Evolutionary conservation across 2,113 vertebrate species (phyloP), one percentile per base, ranked within the genome.

Genomic region (Hyperopisus bebe): DNA sequence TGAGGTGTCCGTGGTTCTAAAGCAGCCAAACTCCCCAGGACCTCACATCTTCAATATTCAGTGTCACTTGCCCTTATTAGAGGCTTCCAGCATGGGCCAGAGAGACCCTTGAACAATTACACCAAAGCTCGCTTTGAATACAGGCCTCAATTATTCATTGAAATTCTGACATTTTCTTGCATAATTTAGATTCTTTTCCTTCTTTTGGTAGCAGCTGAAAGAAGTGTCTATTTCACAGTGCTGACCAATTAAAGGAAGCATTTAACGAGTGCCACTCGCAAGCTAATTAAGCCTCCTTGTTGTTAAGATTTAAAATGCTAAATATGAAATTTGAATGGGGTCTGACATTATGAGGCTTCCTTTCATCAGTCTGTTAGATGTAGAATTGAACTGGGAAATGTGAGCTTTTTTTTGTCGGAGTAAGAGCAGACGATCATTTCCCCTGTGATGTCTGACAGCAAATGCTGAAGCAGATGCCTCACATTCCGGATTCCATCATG

Each of bases 161-260:
- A 24, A 87, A 35, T 53, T 87, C 48, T 87, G 48, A 51, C 48
- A 55, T 87, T 87, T 55, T 53, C 13, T 87, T 87, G 48, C 85
- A 87, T 87, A 87, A 87, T 87, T 87, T 27, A 87, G 4, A 87
- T 53, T 87, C 47, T 53, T 87, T 87, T 84, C 19, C 44, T n/a
- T 84, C 24, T 46, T 83, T 47, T 3, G 13, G 9, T n/a, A 44
- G 17, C 8, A n/a, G 19, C 44, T 47, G 82, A 84, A 84, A 24
- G 35, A n/a, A n/a, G 42, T n/a, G 47, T 53, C 27, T 53, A 0
- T 87, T 87, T 31, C 13, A 19, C 47, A 19, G 27, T 35, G 47
- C 27, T 87, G n/a, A 51, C 47, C 27, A 24, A 39, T 53, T 53
- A 87, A 84, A 87, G 53, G 11, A 5, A 86, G 44, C 27, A 5